Percentiles rank a stretch among this genome's conserved stretches.
Conservation (phyloP, 2,113 vertebrate genomes). For the Morphnarchus princeps region DNA sequence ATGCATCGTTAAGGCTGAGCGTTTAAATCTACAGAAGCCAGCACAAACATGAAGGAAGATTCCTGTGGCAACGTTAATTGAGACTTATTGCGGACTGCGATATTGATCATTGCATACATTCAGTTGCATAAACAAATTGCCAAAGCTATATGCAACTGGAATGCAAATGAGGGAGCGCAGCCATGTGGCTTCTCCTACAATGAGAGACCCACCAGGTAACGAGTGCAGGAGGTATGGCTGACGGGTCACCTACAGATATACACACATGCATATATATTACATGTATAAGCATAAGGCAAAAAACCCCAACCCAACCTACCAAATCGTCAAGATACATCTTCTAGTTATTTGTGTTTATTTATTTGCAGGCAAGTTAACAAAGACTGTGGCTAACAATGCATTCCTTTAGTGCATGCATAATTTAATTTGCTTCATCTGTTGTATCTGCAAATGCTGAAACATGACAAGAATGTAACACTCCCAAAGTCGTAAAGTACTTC, state of each 20-base stretch:
- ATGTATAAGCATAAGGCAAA: neutral
- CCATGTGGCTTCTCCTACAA: neutral
- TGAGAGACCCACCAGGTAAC: neutral
- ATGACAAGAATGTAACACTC: neutral
- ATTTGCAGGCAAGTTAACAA: neutral
- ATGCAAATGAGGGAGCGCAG: neutral
- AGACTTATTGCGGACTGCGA: neutral
- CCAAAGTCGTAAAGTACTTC: neutral
- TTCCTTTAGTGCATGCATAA: neutral
- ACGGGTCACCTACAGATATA: neutral
- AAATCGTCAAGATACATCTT: neutral
- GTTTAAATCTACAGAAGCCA: conserved; percentile 14
- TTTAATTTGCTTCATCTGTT: conserved; percentile 32
- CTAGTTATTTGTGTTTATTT: neutral
- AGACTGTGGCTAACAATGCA: neutral
- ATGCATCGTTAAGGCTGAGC: conserved; percentile 15
- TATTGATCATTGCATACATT: neutral
- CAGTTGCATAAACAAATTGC: neutral
- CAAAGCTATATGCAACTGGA: neutral
- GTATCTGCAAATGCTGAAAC: neutral
- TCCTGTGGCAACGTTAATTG: conserved; percentile 6
- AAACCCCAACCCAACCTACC: neutral
- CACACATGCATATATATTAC: neutral
- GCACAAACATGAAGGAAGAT: conserved; percentile 1
- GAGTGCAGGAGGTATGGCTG: neutral